These are phyloP conservation scores for Lethrus apterus DNA, from an alignment of 1,140 invertebrate species.

Conservation along the genomic window DNA sequence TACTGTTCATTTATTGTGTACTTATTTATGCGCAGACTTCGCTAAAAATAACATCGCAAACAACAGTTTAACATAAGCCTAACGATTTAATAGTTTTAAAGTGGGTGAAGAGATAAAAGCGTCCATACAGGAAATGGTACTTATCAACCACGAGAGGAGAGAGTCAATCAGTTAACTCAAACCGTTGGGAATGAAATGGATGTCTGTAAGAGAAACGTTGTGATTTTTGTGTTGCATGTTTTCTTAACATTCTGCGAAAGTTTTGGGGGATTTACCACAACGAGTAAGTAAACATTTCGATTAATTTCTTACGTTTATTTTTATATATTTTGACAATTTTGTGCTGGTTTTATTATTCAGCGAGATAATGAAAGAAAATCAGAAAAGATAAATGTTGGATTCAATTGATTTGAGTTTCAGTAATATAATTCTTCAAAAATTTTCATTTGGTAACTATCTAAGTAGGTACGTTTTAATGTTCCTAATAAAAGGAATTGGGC, in stretches of 20 bases:
- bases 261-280: conserved; percentile 23
- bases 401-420: no score
- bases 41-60: no score
- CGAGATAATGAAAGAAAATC: no score
- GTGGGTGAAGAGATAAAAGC: conserved; percentile 11
- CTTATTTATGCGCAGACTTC: no score
- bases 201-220: not conserved
- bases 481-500: no score
- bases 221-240: conserved; percentile 1
- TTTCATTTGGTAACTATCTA: no score
- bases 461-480: no score
- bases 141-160: not conserved
- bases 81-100: no score
- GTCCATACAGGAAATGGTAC: conserved; percentile 10
- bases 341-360: conserved; percentile 1
- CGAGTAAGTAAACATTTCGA: conserved; percentile 18
- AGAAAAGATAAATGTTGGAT: no score
- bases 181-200: not conserved
- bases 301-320: conserved; percentile 9
- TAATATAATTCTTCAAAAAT: no score
- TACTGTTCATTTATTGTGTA: no score
- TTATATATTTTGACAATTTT: not conserved
- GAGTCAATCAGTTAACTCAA: not conserved
- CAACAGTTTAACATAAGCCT: no score
- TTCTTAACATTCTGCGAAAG: conserved; percentile 1